phyloP scores from a whole-genome alignment of 2,113 vertebrate species.

The Malurus melanocephalus region DNA sequence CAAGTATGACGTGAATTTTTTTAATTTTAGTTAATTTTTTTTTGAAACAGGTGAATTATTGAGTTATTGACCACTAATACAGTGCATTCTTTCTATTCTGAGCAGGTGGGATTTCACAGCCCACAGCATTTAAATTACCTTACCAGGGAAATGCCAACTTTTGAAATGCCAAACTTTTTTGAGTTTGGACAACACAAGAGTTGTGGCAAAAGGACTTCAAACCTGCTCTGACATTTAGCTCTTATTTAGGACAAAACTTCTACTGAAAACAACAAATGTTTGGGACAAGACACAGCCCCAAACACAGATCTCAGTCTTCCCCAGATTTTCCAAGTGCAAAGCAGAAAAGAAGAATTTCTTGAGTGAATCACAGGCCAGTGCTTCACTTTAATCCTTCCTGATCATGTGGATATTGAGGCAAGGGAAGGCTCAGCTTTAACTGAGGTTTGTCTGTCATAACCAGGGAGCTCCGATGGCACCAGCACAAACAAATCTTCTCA shows the following conservation, averaged over 20 bases:
- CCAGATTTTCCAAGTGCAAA: not conserved
- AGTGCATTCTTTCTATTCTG: not conserved
- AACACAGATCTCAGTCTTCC: not conserved
- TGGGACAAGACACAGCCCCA: not conserved
- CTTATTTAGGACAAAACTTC: not conserved
- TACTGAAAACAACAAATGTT: not conserved
- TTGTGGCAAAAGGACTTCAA: not conserved
- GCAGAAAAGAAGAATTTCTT: not conserved
- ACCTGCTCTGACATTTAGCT: not conserved
- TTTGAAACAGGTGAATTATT: not conserved
- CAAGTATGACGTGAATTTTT: not conserved
- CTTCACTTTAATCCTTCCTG: not conserved
- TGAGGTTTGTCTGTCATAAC: conserved; percentile 67
- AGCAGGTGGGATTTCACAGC: not conserved
- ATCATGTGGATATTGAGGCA: not conserved
- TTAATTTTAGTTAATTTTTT: not conserved
- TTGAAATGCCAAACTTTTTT: rapidly evolving
- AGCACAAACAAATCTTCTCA: conserved; percentile 72
- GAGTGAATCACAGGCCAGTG: not conserved
- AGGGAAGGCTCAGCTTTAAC: conserved; percentile 56
- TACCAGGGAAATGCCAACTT: not conserved
- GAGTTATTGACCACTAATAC: not conserved
- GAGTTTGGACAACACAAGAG: not conserved
- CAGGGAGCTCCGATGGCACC: conserved; percentile 56
- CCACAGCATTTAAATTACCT: not conserved